Evolutionary conservation across 1,140 invertebrate species (phyloP).

Genomic region (Cyclargus thomasi): DNA sequence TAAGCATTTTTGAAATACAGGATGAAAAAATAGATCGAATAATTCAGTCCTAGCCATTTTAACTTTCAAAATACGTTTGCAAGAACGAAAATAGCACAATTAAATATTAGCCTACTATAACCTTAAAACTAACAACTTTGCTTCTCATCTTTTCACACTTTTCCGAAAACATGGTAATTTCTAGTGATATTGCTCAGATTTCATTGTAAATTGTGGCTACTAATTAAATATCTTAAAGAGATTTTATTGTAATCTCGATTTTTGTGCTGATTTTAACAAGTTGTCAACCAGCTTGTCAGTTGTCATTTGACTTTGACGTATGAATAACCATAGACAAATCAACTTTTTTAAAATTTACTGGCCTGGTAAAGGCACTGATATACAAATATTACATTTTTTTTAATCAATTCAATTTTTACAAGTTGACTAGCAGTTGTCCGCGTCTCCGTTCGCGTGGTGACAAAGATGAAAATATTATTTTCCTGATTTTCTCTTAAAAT

Average conservation of each 20-base stretch:
- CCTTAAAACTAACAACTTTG: slow-evolving; percentile 38
- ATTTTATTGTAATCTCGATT: neutral
- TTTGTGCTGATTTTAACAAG: slow-evolving; percentile 20
- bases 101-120: slow-evolving; percentile 59
- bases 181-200: neutral
- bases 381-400: too few species aligned
- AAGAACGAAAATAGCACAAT: slow-evolving; percentile 49
- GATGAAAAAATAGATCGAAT: slow-evolving; percentile 74
- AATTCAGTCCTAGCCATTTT: slow-evolving; percentile 71
- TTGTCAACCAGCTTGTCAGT: slow-evolving; percentile 48
- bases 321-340: slow-evolving; percentile 10
- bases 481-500: too few species aligned
- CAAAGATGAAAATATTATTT: too few species aligned
- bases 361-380: neutral
- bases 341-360: slow-evolving; percentile 1
- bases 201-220: neutral
- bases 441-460: too few species aligned
- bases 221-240: neutral
- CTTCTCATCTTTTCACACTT: slow-evolving; percentile 17
- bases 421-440: too few species aligned
- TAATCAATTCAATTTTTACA: too few species aligned
- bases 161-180: slow-evolving; percentile 21
- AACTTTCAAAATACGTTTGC: slow-evolving; percentile 35
- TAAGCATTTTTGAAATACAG: slow-evolving; percentile 74
- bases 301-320: slow-evolving; percentile 26